These are phyloP conservation scores for Embidobia sp. DNA, from an alignment of 2,888 invertebrate species.

Conservation along the genomic window DNA sequence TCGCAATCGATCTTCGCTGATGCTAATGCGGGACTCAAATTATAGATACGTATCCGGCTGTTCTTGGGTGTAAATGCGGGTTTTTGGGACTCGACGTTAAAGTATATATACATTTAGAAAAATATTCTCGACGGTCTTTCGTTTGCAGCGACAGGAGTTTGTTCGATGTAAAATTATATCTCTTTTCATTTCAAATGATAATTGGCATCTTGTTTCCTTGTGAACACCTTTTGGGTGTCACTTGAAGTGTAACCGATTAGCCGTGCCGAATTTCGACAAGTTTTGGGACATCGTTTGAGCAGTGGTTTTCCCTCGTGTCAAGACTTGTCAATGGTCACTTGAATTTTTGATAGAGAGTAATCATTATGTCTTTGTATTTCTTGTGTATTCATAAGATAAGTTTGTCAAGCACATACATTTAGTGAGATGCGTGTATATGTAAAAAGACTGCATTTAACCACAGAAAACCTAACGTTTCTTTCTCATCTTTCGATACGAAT, in stretches of 20 bases:
- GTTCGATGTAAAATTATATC: constrained; percentile 10
- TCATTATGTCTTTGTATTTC: constrained; percentile 36
- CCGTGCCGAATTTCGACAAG: constrained; percentile 19
- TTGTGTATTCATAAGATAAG: constrained; percentile 54
- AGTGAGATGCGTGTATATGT: constrained; percentile 62
- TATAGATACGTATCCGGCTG: constrained; percentile 33
- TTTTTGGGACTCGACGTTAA: too few relatives aligned
- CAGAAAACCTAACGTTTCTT: constrained; percentile 54
- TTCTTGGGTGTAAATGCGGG: constrained; percentile 11
- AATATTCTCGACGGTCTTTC: too few relatives aligned
- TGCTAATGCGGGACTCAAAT: constrained; percentile 52
- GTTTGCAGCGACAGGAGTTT: neutral
- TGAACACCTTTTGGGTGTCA: constrained; percentile 1
- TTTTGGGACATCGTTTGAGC: constrained; percentile 21
- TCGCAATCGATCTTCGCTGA: constrained; percentile 51
- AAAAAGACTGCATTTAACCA: constrained; percentile 48
- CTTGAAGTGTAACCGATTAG: neutral
- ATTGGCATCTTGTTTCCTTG: constrained; percentile 9
- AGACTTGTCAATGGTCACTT: constrained; percentile 23
- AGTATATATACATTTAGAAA: too few relatives aligned
- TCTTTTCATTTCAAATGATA: constrained; percentile 19
- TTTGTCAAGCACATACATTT: constrained; percentile 64
- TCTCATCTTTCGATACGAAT: neutral
- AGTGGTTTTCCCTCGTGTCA: neutral
- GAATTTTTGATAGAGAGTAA: constrained; percentile 27